Evolutionary conservation across 2,113 vertebrate genomes (phyloP).

Genomic region (Chaetops frenatus): DNA sequence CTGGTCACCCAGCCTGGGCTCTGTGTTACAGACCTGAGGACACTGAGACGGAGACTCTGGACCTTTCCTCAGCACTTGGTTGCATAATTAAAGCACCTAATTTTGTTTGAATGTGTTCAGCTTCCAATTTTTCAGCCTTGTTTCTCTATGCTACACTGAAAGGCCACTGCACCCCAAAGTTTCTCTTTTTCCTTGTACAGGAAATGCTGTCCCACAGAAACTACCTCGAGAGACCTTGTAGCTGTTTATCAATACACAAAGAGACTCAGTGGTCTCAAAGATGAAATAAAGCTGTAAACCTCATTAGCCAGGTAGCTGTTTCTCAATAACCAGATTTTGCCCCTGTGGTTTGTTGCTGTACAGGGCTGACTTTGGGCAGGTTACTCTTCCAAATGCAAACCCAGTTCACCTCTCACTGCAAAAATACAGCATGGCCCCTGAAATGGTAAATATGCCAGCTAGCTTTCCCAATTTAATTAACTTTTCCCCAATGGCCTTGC

Average conservation of each 20-base stretch:
- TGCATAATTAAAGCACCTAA: not conserved
- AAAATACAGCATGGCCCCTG: not conserved
- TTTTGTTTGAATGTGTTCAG: not conserved
- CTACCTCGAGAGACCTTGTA: not conserved
- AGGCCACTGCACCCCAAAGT: not conserved
- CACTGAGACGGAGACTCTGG: not conserved
- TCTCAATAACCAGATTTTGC: not conserved
- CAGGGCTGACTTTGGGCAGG: not conserved
- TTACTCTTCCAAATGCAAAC: not conserved
- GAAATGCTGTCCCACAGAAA: not conserved
- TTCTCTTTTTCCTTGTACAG: not conserved
- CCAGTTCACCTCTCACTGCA: not conserved
- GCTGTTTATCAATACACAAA: not conserved
- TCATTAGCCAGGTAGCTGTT: not conserved
- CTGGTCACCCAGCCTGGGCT: not conserved
- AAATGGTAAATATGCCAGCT: conserved; percentile 1
- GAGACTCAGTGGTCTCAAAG: not conserved
- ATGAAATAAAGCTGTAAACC: not conserved
- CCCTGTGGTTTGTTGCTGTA: not conserved
- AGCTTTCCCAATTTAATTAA: conserved; percentile 21
- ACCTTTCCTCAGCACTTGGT: fast-evolving
- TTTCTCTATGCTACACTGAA: not conserved
- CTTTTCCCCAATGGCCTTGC: conserved; percentile 2
- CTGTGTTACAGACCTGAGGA: not conserved
- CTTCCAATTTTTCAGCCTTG: not conserved